Evolutionary conservation across 2,888 invertebrate genomes (phyloP).

Genomic region (Creontiades dilutus): DNA sequence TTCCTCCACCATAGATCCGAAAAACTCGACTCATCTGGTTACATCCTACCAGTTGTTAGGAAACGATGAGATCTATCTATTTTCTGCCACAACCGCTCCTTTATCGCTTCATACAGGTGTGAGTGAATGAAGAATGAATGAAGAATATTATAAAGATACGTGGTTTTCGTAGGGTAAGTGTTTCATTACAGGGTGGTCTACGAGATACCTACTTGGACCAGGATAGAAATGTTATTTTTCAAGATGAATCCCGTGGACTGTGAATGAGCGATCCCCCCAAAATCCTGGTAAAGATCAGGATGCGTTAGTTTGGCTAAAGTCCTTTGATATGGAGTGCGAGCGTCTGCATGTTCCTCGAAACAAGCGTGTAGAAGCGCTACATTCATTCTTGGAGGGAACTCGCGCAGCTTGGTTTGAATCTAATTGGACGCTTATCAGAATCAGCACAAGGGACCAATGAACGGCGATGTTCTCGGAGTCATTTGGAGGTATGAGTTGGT

Average conservation of each 20-base stretch:
- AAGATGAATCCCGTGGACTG: neutral
- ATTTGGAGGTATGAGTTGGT: neutral
- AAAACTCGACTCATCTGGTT: neutral
- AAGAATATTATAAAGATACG: constrained; percentile 1
- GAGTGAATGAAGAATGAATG: neutral
- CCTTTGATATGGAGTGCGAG: constrained; percentile 8
- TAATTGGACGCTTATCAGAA: neutral
- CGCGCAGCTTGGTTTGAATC: neutral
- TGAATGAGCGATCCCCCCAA: neutral
- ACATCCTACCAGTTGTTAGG: constrained; percentile 19
- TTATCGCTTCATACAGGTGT: neutral
- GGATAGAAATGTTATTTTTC: neutral
- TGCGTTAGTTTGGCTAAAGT: neutral
- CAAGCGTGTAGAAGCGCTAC: neutral
- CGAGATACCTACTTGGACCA: constrained; percentile 1
- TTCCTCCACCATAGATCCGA: neutral
- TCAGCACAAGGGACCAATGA: neutral
- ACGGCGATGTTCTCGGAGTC: neutral
- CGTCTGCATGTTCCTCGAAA: neutral
- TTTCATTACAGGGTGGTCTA: constrained; percentile 12
- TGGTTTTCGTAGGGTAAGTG: constrained; percentile 22
- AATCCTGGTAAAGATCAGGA: constrained; percentile 23
- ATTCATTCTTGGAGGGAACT: neutral
- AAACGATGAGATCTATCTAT: constrained; percentile 1
- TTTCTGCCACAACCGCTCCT: neutral